phyloP scores from a whole-genome alignment of 2,888 invertebrate species.

The Plagodis dolabraria region DNA sequence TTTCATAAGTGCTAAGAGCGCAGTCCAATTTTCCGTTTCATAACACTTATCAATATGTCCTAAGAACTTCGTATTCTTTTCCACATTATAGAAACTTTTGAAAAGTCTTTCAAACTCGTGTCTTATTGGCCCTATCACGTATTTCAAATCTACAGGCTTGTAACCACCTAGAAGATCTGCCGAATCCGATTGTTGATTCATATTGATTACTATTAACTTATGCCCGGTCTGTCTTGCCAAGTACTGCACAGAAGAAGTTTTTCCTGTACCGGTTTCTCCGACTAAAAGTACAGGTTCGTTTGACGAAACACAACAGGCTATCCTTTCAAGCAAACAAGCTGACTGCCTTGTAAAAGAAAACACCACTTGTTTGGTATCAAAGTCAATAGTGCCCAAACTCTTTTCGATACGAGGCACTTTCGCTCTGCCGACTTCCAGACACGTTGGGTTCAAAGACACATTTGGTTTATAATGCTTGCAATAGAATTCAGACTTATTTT shows the following conservation, averaged over 20 bases:
- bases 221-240: constrained; percentile 93
- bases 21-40: constrained; percentile 89
- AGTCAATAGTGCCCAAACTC: constrained; percentile 64
- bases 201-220: constrained; percentile 96
- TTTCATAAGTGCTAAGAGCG: constrained; percentile 90
- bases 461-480: constrained; percentile 91
- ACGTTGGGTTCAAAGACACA: constrained; percentile 83
- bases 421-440: constrained; percentile 90
- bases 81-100: constrained; percentile 89
- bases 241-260: constrained; percentile 97
- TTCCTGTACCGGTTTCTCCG: constrained; percentile 99
- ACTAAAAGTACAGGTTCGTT: constrained; percentile 97
- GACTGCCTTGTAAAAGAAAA: constrained; percentile 94
- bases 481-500: constrained; percentile 92
- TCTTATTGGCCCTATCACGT: constrained; percentile 91
- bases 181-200: constrained; percentile 99
- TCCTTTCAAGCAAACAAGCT: constrained; percentile 92
- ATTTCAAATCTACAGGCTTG: constrained; percentile 96
- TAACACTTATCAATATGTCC: constrained; percentile 91
- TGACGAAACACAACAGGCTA: constrained; percentile 92
- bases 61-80: constrained; percentile 93
- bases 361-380: constrained; percentile 75
- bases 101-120: constrained; percentile 94
- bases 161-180: constrained; percentile 98
- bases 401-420: constrained; percentile 76